phyloP scores from a whole-genome alignment of 2,888 invertebrate genomes.

The Lochmaea capreae region DNA sequence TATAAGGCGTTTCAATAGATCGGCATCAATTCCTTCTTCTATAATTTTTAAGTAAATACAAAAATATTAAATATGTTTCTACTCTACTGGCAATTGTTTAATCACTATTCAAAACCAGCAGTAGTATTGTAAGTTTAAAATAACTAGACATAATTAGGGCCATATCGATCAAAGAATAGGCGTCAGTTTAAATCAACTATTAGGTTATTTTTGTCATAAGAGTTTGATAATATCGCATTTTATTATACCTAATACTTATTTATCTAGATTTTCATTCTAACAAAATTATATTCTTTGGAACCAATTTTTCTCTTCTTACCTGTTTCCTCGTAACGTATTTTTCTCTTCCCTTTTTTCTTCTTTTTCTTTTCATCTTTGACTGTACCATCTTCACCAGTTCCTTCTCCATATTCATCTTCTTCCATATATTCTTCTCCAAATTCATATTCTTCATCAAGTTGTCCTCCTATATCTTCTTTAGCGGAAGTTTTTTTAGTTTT shows the following conservation, averaged over 20 bases:
- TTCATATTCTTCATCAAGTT: not conserved
- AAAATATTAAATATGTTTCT: not conserved
- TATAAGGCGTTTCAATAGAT: conserved; percentile 52
- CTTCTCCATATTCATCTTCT: not conserved
- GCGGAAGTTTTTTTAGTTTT: not conserved
- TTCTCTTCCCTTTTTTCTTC: too few species aligned
- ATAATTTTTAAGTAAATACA: not conserved
- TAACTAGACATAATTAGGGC: too few species aligned
- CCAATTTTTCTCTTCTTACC: not conserved
- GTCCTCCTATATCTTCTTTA: conserved; percentile 31
- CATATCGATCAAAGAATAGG: too few species aligned
- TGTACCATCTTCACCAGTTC: not conserved
- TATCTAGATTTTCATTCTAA: too few species aligned
- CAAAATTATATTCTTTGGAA: too few species aligned
- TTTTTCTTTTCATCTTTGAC: not conserved
- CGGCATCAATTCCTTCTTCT: conserved; percentile 19
- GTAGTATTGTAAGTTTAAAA: too few species aligned
- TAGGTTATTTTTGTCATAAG: not conserved
- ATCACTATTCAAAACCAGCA: not conserved
- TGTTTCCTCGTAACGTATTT: not conserved
- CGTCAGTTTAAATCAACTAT: not conserved
- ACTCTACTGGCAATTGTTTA: not conserved
- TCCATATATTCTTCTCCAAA: not conserved
- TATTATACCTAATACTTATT: not conserved
- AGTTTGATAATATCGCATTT: not conserved